Evolutionary conservation across 2,797 vertebrate genomes (phyloP).

Genomic region (Syndactyla subalaris): DNA sequence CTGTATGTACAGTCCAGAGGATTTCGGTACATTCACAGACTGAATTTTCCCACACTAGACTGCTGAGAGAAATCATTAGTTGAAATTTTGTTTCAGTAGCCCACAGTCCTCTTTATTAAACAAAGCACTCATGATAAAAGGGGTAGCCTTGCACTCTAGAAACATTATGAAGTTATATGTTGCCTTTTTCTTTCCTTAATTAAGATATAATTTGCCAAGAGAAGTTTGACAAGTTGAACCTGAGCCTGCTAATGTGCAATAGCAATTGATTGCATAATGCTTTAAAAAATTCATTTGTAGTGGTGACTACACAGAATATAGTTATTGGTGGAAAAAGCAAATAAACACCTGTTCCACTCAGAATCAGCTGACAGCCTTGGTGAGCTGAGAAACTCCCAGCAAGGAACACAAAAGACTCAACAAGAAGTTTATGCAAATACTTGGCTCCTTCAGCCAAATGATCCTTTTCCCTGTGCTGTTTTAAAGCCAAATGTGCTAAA

Average conservation of each 20-base stretch:
- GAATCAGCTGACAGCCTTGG: conserved; percentile 14
- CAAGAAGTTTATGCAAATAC: conserved; percentile 2
- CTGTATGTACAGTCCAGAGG: accelerated
- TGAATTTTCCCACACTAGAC: background rate
- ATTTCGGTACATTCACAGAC: background rate
- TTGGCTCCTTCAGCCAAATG: background rate
- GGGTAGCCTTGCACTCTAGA: background rate
- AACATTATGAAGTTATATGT: background rate
- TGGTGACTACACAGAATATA: background rate
- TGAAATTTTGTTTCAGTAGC: background rate
- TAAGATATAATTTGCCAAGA: background rate
- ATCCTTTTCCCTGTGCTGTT: background rate
- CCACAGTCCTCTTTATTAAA: background rate
- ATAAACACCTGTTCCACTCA: conserved; percentile 36
- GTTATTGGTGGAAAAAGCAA: conserved; percentile 15
- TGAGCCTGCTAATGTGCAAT: background rate
- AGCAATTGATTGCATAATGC: background rate
- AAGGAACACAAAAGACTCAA: conserved; percentile 1
- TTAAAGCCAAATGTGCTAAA: background rate
- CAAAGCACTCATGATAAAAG: background rate
- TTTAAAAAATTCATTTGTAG: background rate
- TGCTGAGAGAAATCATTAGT: background rate
- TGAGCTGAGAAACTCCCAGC: background rate
- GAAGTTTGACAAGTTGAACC: background rate
- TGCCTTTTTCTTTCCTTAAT: background rate